These are phyloP conservation scores for Orchestia grillus DNA, from an alignment of 1,140 invertebrate species.

Conservation along the genomic window DNA sequence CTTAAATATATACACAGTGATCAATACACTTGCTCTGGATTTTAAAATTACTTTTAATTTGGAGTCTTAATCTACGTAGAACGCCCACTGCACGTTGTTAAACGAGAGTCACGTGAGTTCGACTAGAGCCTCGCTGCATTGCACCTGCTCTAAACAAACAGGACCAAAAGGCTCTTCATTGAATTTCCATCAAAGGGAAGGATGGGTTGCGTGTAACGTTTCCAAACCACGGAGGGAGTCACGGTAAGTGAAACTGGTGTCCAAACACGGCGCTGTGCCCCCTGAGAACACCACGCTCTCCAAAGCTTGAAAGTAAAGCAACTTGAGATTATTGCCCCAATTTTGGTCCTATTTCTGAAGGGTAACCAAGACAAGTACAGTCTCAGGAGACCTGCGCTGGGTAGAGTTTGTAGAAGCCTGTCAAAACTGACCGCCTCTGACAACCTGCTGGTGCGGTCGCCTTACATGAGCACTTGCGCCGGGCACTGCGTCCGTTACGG, in stretches of 20 bases:
- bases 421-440: slow-evolving; percentile 44
- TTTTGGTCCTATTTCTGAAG: slow-evolving; percentile 45
- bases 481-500: neutral
- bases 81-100: neutral
- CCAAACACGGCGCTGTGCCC: slow-evolving; percentile 40
- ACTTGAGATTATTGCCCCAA: slow-evolving; percentile 46
- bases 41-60: neutral
- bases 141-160: slow-evolving; percentile 39
- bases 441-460: neutral
- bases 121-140: neutral
- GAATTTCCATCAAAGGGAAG: neutral
- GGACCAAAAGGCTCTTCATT: neutral
- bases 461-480: neutral
- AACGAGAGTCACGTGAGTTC: neutral
- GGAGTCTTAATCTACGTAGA: neutral
- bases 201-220: neutral
- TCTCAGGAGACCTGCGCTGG: neutral
- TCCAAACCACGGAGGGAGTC: slow-evolving; percentile 11
- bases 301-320: slow-evolving; percentile 18
- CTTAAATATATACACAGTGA: neutral
- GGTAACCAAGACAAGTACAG: slow-evolving; percentile 2
- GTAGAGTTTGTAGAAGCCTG: slow-evolving; percentile 34
- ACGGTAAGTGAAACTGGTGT: slow-evolving; percentile 28
- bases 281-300: slow-evolving; percentile 8
- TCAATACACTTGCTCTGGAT: neutral